Conservation (phyloP, 92 coral and sea anemone genomes). For the Actinostola sp. region DNA sequence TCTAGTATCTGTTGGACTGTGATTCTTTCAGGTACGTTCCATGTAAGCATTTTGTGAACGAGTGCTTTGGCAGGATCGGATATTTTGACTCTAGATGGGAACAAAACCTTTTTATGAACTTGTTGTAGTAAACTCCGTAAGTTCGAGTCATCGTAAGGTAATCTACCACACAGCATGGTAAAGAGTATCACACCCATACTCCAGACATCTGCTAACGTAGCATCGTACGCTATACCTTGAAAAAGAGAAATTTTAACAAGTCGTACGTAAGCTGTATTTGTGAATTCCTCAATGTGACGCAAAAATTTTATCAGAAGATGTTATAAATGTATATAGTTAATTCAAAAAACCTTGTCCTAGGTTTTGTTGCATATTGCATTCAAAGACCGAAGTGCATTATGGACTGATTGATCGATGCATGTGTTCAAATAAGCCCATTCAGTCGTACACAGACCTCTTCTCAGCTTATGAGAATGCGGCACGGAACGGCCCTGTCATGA, state of each 20-base stretch:
- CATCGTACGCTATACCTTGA: slow-evolving; percentile 95
- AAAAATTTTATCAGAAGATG: background rate
- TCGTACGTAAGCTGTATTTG: background rate
- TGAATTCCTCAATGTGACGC: background rate
- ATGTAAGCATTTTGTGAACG: slow-evolving; percentile 86
- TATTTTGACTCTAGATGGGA: slow-evolving; percentile 79
- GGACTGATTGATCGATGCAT: too few relatives aligned
- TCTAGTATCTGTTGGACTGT: slow-evolving; percentile 64
- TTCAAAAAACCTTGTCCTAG: too few relatives aligned
- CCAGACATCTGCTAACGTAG: slow-evolving; percentile 97
- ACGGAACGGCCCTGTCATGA: too few relatives aligned
- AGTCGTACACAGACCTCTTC: too few relatives aligned
- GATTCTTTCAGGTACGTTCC: slow-evolving; percentile 91
- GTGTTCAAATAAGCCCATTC: too few relatives aligned
- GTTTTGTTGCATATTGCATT: too few relatives aligned
- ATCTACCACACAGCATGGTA: slow-evolving; percentile 93
- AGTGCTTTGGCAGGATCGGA: slow-evolving; percentile 76
- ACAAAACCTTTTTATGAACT: slow-evolving; percentile 88
- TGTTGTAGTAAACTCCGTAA: slow-evolving; percentile 89
- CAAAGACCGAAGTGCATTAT: too few relatives aligned
- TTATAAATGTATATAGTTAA: background rate
- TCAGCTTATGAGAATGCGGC: too few relatives aligned
- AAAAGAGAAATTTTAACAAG: background rate
- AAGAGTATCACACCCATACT: slow-evolving; percentile 98
- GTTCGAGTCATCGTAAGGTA: slow-evolving; percentile 97